phyloP scores from a whole-genome alignment of 2,888 invertebrate genomes.

The Amblyjoppa proteus region DNA sequence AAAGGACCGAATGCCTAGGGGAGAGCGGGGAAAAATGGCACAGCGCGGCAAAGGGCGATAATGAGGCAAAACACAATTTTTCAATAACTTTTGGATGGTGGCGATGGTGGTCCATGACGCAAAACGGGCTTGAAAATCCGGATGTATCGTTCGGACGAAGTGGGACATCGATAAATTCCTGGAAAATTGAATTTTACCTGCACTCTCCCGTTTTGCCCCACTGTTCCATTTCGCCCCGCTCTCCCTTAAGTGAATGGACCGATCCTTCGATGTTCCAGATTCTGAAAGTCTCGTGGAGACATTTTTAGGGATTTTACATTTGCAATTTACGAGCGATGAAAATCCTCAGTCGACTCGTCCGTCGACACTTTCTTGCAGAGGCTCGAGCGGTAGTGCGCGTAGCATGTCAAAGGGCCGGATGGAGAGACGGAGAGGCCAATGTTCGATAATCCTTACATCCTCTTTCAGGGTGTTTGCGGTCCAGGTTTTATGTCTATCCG shows the following conservation, averaged over 20 bases:
- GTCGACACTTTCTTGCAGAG: background rate
- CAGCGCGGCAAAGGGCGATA: background rate
- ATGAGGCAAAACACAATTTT: too few species aligned
- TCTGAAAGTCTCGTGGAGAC: background rate
- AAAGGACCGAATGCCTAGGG: background rate
- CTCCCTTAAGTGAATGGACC: too few species aligned
- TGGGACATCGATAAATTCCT: too few species aligned
- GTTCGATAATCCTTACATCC: constrained; percentile 35
- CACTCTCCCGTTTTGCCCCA: too few species aligned
- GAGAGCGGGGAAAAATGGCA: too few species aligned
- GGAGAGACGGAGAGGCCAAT: constrained; percentile 12
- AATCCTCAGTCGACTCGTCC: background rate
- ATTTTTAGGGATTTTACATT: background rate
- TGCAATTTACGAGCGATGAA: constrained; percentile 10
- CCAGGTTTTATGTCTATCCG: constrained; percentile 5
- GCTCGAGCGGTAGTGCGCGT: background rate
- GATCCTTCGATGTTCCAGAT: background rate
- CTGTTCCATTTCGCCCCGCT: too few species aligned
- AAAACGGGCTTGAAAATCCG: background rate
- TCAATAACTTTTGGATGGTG: too few species aligned
- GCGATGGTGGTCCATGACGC: constrained; percentile 4
- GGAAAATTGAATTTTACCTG: too few species aligned
- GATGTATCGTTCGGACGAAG: too few species aligned
- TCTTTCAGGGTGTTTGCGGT: constrained; percentile 19
- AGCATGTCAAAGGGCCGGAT: constrained; percentile 3